Evolutionary conservation across 2,113 vertebrate genomes (phyloP), one percentile per base, ranked within the genome.

Genomic region (Campylomormyrus tamandua): DNA sequence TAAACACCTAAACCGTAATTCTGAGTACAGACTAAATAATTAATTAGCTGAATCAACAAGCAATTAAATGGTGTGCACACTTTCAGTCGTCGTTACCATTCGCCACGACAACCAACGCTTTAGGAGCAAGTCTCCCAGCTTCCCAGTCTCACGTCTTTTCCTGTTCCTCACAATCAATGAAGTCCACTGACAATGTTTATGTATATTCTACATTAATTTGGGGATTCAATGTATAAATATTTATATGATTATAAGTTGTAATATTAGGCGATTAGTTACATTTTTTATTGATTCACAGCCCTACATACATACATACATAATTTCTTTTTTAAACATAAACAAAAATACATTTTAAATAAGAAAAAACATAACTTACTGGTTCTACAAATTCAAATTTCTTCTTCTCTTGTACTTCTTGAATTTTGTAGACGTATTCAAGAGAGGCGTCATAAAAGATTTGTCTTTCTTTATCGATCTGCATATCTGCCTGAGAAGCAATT

Each of bases 341-440:
- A 70, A 70, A 27, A 70, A 31, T 31, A 5, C 35, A 85, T 31
- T 13, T 2, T 62, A 89, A 66, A 84, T 19, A 46, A 31, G 50
- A 0, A 39, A 84, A 56, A 42, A 53, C 52, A 85, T 31, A 45
- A 92, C 95, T 96, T 96, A 99, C 98, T 89, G 98, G 98, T 93
- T 99, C 98, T 27, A 99, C 98, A 96, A 99, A 99, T 93, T 99
- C 98, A 95, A 99, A 99, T 90, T 99, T 99, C 96, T 99, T 99
- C 94, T 98, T 99, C 84, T 99, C 98, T 93, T 99, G 98, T 45
- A 99, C 98, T 95, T 99, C 98, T 92, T 99, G 98, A 91, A 99
- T 98, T 96, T 99, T 99, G 95, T 99, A 99, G 91, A 99, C 98
- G 56, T 99, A 99, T 93, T 99, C 98, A 42, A 99, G 95, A 0